phyloP scores from a whole-genome alignment of 1,140 invertebrate species.

The Anadara kagoshimensis region DNA sequence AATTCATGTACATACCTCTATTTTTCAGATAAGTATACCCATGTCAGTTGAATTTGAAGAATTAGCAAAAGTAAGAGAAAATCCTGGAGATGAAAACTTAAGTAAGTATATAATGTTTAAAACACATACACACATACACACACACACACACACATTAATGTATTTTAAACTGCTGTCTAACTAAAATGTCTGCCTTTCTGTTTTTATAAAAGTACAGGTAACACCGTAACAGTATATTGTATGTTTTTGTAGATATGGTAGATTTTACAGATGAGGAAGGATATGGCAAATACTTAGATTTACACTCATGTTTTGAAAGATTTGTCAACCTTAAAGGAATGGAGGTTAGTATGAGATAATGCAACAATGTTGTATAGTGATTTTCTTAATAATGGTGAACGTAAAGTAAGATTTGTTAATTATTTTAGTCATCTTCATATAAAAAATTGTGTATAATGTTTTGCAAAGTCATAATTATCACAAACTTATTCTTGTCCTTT shows the following conservation, averaged over 20 bases:
- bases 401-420: too few relatives aligned
- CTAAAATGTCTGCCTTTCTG: too few relatives aligned
- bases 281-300: constrained; percentile 98
- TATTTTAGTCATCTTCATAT: too few relatives aligned
- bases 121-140: too few relatives aligned
- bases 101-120: constrained; percentile 67
- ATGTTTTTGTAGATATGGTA: constrained; percentile 78
- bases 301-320: constrained; percentile 97
- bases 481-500: too few relatives aligned
- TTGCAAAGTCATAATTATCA: too few relatives aligned
- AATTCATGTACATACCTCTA: constrained; percentile 21
- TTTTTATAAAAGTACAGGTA: too few relatives aligned
- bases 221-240: neutral
- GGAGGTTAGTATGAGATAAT: constrained; percentile 78
- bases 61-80: constrained; percentile 90
- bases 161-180: too few relatives aligned
- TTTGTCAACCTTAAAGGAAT: constrained; percentile 98
- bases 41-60: constrained; percentile 99
- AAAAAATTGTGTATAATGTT: too few relatives aligned
- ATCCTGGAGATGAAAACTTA: constrained; percentile 85
- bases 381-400: too few relatives aligned
- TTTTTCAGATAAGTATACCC: constrained; percentile 83
- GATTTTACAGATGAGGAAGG: constrained; percentile 99
- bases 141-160: too few relatives aligned
- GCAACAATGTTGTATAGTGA: too few relatives aligned